Evolutionary conservation across 2,888 invertebrate genomes (phyloP), one percentile per base, ranked within the genome.

Genomic region (Zygothrica quintamaculata): DNA sequence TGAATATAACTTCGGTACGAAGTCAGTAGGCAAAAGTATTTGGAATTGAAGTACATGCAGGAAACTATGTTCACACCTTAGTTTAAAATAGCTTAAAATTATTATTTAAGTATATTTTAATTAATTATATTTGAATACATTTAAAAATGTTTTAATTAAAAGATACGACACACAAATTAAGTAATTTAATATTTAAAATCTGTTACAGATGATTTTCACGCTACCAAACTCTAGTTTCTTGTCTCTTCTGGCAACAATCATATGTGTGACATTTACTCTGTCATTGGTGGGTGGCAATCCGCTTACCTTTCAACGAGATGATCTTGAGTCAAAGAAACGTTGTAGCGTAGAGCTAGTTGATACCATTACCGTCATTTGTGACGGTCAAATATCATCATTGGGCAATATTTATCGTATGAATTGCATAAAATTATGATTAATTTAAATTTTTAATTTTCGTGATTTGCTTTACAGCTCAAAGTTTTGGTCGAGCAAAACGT

Each of bases 271-370:
- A 39, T 46, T 50, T 53, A 51, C 66, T 15, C 13, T 69, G n/a
- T 47, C 67, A n/a, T 29, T 65, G 43, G 77, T 74, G 58, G 31
- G 39, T 3, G 72, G 51, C 3, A 13, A 36, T 5, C 80, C 80
- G 4, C 40, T 78, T 1, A 42, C 59, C 2, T 40, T 31, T 7
- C 26, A 36, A n/a, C 16, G 60, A 1, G 48, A 48, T 4, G 40
- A 70, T 22, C 56, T 77, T 15, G 87, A 84, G 25, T 71, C 74
- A 9, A 87, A 72, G 51, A 85, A 80, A 12, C 89, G 88, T 59
- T 90, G 90, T 67, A 89, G 89, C 62, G 76, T 65, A 29, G 65
- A 81, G 5, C 75, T 90, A 15, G 78, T 80, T 47, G 88, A 90
- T 13, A 67, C 86, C 52, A 88, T 90, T 11, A 75, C 84, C 22